Evolutionary conservation across 2,797 vertebrate genomes (phyloP).

Genomic region (Garrulus glandarius): DNA sequence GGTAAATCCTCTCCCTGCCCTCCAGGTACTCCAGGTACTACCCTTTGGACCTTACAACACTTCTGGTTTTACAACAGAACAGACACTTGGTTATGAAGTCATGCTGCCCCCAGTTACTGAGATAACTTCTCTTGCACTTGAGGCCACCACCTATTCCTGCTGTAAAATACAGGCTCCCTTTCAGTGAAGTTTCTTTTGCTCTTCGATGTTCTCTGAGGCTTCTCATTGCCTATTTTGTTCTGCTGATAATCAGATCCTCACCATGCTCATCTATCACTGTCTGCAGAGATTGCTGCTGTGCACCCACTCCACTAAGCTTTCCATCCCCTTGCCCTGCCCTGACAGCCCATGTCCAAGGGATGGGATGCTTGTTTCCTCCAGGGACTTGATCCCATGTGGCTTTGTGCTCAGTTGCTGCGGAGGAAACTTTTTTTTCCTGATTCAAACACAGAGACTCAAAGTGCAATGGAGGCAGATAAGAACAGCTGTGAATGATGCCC

Average conservation of each 20-base stretch:
- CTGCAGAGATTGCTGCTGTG: neutral
- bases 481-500: neutral
- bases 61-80: neutral
- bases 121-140: neutral
- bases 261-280: neutral
- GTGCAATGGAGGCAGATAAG: neutral
- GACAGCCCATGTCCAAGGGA: fast-evolving
- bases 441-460: neutral
- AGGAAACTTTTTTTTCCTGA: neutral
- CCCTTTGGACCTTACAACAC: neutral
- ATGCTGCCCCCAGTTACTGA: neutral
- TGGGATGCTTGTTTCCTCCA: fast-evolving
- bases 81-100: neutral
- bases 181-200: neutral
- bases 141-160: neutral
- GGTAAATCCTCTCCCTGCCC: neutral
- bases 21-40: neutral
- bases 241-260: neutral
- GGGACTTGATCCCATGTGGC: neutral
- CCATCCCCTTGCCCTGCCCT: neutral
- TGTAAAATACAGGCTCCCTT: neutral
- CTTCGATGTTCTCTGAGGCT: neutral
- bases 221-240: neutral
- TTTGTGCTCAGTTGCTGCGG: neutral
- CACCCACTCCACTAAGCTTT: neutral